Percentiles rank a stretch among this genome's conserved stretches.
Conservation (phyloP, 2,888 invertebrate genomes). For the Drosophila percnosoma region DNA sequence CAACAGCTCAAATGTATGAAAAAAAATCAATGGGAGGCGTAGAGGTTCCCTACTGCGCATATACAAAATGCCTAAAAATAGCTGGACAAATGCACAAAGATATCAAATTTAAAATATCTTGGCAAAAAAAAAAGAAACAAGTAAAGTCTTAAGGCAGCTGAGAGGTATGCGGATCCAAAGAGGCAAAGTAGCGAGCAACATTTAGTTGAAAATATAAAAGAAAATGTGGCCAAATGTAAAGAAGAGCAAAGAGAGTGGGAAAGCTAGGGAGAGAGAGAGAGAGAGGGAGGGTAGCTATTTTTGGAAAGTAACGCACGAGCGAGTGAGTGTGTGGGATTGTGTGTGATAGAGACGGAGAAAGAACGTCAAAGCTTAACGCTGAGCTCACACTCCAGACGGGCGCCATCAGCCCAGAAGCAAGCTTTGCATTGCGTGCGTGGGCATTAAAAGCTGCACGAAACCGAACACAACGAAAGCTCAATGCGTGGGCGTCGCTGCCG, state of each 20-base stretch:
- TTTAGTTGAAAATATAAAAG: constrained; percentile 42
- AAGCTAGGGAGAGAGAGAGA: neutral
- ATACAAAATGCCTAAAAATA: constrained; percentile 55
- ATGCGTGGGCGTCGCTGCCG: constrained; percentile 63
- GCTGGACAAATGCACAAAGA: constrained; percentile 28
- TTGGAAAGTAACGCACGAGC: constrained; percentile 7
- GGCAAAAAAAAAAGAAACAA: constrained; percentile 13
- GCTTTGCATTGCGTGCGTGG: constrained; percentile 44
- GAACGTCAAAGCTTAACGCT: constrained; percentile 26
- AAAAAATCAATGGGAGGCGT: constrained; percentile 50
- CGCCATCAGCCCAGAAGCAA: constrained; percentile 26
- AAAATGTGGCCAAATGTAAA: constrained; percentile 32
- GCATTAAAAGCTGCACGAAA: constrained; percentile 58
- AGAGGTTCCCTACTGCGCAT: constrained; percentile 33
- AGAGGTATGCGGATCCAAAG: constrained; percentile 24
- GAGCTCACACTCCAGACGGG: constrained; percentile 36
- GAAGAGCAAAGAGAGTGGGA: neutral
- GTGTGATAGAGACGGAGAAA: neutral
- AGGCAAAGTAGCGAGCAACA: constrained; percentile 48
- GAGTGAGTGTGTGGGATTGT: neutral
- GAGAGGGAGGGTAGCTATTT: constrained; percentile 1
- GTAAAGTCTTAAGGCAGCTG: neutral
- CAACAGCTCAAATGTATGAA: constrained; percentile 16
- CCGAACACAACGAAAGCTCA: constrained; percentile 43
- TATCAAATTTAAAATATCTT: constrained; percentile 48